Percentiles rank a stretch among this genome's conserved stretches.
phyloP scores from a whole-genome alignment of 2,888 invertebrate species.

The Zygogramma bicolorata region DNA sequence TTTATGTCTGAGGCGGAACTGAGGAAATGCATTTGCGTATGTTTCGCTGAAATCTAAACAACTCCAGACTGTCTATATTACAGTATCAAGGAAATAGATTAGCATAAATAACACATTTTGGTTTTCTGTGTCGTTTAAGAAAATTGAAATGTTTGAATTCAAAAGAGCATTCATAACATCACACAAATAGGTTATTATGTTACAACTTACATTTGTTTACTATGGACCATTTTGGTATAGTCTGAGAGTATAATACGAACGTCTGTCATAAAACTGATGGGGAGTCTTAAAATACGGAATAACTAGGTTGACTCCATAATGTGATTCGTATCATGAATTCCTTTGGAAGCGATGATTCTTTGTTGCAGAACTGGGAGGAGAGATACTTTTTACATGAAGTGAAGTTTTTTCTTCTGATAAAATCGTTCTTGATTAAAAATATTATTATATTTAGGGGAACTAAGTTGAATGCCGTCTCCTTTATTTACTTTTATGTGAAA shows the following conservation, averaged over 20 bases:
- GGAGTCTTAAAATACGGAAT: background rate
- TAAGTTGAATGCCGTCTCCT: too few relatives aligned
- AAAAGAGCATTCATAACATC: constrained; percentile 5
- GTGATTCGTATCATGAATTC: background rate
- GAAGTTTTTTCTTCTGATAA: too few relatives aligned
- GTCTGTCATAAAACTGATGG: background rate
- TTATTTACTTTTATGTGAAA: too few relatives aligned
- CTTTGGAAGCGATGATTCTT: too few relatives aligned
- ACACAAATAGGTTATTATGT: background rate
- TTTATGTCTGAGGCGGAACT: constrained; percentile 28
- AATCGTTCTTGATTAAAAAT: too few relatives aligned
- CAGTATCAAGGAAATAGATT: constrained; percentile 33
- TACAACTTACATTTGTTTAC: background rate
- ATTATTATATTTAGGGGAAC: too few relatives aligned
- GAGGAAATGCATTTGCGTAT: constrained; percentile 34
- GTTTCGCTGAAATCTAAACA: constrained; percentile 31
- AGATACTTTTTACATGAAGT: too few relatives aligned
- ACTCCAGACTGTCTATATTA: constrained; percentile 37
- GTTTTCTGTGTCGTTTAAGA: constrained; percentile 34
- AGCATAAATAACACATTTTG: constrained; percentile 37
- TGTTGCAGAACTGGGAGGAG: too few relatives aligned
- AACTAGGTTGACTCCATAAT: background rate
- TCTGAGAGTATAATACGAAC: background rate
- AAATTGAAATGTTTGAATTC: constrained; percentile 26
- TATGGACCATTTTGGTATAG: background rate